These are phyloP conservation scores for Sebastes taczanowskii DNA, from an alignment of 2,797 vertebrate genomes.

Conservation along the genomic window DNA sequence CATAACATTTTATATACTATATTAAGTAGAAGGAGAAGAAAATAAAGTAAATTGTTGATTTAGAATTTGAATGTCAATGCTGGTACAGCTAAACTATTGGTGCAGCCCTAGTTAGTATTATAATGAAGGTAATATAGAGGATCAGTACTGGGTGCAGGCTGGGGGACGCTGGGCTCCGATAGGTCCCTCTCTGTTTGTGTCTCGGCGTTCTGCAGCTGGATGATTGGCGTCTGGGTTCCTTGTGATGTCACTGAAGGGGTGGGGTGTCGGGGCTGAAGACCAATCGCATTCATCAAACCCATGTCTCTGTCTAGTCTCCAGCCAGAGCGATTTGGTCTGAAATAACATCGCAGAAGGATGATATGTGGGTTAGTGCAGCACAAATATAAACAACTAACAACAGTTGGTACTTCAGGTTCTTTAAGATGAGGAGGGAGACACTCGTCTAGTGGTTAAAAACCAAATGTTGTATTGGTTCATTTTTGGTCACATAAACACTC, in stretches of 20 bases:
- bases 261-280: constrained; percentile 95
- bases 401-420: background rate
- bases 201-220: constrained; percentile 96
- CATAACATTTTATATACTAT: too few relatives aligned
- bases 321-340: constrained; percentile 90
- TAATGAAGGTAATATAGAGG: too few relatives aligned
- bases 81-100: too few relatives aligned
- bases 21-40: too few relatives aligned
- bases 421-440: background rate
- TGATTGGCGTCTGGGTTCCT: constrained; percentile 94
- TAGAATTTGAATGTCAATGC: too few relatives aligned
- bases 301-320: constrained; percentile 97
- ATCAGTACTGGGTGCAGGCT: too few relatives aligned
- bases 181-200: constrained; percentile 95
- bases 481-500: background rate
- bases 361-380: background rate
- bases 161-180: constrained; percentile 78
- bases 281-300: constrained; percentile 98
- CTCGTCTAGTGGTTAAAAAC: too few relatives aligned
- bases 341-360: background rate
- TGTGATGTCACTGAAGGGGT: constrained; percentile 96
- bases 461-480: too few relatives aligned
- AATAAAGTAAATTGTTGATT: too few relatives aligned
- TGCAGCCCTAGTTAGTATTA: too few relatives aligned
- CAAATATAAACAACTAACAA: background rate